Percentiles rank a stretch among this genome's conserved stretches.
phyloP scores from a whole-genome alignment of 2,113 vertebrate genomes.

The Percopsis transmontana region DNA sequence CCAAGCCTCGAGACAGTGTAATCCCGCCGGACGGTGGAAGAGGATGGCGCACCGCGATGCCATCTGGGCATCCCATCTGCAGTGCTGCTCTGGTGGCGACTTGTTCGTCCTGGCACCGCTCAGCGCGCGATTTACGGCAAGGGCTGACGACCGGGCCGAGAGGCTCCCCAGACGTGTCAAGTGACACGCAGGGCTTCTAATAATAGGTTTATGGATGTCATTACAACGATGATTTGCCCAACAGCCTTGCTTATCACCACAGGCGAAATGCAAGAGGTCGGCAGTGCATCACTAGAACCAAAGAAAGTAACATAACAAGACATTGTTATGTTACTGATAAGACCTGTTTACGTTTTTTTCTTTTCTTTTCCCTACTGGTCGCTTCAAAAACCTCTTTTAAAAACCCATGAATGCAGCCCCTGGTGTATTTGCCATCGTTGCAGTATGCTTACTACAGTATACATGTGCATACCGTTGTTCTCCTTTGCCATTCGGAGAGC shows the following conservation, averaged over 20 bases:
- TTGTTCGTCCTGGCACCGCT: conserved; percentile 58
- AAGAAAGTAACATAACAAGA: too few species aligned
- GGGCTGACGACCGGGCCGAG: conserved; percentile 55
- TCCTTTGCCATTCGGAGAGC: conserved; percentile 85
- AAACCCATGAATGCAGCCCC: too few species aligned
- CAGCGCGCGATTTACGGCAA: conserved; percentile 55
- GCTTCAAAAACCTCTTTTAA: too few species aligned
- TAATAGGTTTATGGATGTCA: conserved; percentile 58
- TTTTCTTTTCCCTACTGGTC: too few species aligned
- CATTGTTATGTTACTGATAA: too few species aligned
- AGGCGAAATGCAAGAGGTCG: conserved; percentile 29
- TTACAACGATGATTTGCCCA: conserved; percentile 53
- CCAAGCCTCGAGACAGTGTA: conserved; percentile 21
- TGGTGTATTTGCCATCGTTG: too few species aligned
- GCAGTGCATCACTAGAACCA: background rate
- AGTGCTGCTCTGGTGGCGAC: conserved; percentile 60
- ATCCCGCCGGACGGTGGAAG: conserved; percentile 45
- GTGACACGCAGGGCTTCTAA: conserved; percentile 65
- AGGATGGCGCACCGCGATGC: conserved; percentile 57
- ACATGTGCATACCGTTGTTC: conserved; percentile 80
- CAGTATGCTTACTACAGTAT: too few species aligned
- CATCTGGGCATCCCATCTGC: conserved; percentile 82
- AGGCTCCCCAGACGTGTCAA: conserved; percentile 59
- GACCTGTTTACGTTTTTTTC: too few species aligned
- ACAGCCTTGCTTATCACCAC: conserved; percentile 54